These are phyloP conservation scores for Noctua janthe DNA, from an alignment of 2,888 invertebrate genomes.

Conservation along the genomic window DNA sequence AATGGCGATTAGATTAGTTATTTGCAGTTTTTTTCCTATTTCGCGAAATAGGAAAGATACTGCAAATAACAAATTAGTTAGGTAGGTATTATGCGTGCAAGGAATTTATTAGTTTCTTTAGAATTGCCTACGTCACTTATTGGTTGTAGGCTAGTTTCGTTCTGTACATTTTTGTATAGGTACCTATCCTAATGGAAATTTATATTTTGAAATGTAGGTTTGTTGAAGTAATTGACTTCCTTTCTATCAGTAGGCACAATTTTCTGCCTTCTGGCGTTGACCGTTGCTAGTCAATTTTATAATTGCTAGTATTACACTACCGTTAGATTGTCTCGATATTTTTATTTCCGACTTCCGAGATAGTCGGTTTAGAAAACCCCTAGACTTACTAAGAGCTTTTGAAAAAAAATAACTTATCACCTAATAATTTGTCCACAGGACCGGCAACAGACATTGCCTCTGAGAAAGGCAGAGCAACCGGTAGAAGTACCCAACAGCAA, in stretches of 20 bases:
- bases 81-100: neutral
- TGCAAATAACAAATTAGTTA: neutral
- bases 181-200: neutral
- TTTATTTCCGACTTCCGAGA: neutral
- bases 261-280: neutral
- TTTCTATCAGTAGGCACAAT: neutral
- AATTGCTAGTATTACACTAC: neutral
- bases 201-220: constrained; percentile 1
- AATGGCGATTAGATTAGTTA: constrained; percentile 31
- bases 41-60: neutral
- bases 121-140: neutral
- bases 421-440: constrained; percentile 76
- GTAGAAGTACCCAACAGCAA: constrained; percentile 69
- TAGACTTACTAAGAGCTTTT: neutral
- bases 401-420: neutral
- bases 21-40: constrained; percentile 37
- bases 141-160: neutral
- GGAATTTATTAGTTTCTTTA: constrained; percentile 7
- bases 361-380: neutral
- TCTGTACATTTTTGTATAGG: neutral
- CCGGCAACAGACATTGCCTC: constrained; percentile 82
- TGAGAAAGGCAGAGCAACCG: constrained; percentile 75
- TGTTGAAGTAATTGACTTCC: neutral
- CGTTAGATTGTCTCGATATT: neutral
- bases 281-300: neutral